Base-by-base conservation (phyloP, 2,888 invertebrate genomes). In the Caenorhabditis zanzibari region DNA sequence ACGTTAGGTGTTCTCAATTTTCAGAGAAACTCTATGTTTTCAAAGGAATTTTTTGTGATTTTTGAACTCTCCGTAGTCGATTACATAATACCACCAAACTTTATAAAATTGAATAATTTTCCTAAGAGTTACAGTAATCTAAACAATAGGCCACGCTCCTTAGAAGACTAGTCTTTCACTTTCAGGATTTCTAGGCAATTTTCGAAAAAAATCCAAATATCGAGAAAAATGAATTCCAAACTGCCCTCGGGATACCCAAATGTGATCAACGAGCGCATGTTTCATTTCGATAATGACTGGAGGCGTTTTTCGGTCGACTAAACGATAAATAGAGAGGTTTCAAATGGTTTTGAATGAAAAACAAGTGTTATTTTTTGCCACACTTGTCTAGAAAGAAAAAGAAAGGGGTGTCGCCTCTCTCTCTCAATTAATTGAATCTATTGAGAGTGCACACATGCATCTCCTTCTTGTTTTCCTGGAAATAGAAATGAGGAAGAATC, bases 251-350 rank as follows among this genome's bases (percentile, higher is more conserved):
- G 6, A n/a, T 22, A 7, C 49, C 49, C 54, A 26, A 26, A 54
- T 54, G 35, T 61, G 63, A 74, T 49, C 71, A 73, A 35, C 59
- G 61, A 10, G 32, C 44, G 10, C 10, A 22, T 47, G 49, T 69
- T 77, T 74, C 73, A 74, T 74, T 74, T 64, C 47, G 52, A 64
- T 74, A 74, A 74, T 74, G 64, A 56, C 54, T n/a, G n/a, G 22
- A 28, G 5, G 49, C 32, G 41, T 32, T 44, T 61, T 61, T 61
- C 61, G 61, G 24, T 61, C 61, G 22, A 41, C 41, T 61, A 59
- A 32, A 49, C 49, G 38, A 38, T 38, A 32, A 32, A 32, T 7
- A 38, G 5, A 35, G 28, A 38, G 61, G 61, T 61, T 61, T 61
- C 41, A 38, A 59, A 54, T 35, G 35, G 28, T 38, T 4, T 16